These are phyloP conservation scores for Nymphicus hollandicus DNA, from an alignment of 2,113 vertebrate species.

Conservation along the genomic window DNA sequence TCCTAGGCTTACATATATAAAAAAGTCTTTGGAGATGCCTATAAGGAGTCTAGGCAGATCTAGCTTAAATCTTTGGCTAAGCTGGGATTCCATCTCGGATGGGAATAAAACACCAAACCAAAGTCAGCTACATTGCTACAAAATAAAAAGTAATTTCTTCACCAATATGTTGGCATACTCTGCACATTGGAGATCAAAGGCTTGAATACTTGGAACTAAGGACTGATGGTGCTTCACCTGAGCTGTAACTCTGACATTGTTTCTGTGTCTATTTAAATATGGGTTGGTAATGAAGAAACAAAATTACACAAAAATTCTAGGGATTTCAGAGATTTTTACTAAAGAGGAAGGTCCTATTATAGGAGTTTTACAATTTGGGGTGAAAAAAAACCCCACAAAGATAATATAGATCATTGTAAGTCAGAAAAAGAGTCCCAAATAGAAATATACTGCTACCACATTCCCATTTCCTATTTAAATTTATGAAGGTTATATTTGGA, in stretches of 20 bases:
- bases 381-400: background rate
- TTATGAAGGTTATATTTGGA: background rate
- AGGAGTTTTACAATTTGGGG: background rate
- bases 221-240: background rate
- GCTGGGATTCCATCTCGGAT: background rate
- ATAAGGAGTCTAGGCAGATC: background rate
- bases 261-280: background rate
- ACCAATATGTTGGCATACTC: background rate
- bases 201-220: background rate
- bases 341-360: background rate
- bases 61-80: background rate
- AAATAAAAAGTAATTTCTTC: background rate
- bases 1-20: background rate
- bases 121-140: background rate
- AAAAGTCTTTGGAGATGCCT: background rate
- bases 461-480: background rate
- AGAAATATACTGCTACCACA: background rate
- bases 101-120: background rate
- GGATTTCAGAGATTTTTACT: background rate
- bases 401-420: background rate
- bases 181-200: background rate
- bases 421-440: background rate
- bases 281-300: background rate
- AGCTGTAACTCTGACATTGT: background rate
- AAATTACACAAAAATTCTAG: background rate